Base-by-base conservation (phyloP, 1,140 invertebrate genomes). In the Platorchestia sp. region DNA sequence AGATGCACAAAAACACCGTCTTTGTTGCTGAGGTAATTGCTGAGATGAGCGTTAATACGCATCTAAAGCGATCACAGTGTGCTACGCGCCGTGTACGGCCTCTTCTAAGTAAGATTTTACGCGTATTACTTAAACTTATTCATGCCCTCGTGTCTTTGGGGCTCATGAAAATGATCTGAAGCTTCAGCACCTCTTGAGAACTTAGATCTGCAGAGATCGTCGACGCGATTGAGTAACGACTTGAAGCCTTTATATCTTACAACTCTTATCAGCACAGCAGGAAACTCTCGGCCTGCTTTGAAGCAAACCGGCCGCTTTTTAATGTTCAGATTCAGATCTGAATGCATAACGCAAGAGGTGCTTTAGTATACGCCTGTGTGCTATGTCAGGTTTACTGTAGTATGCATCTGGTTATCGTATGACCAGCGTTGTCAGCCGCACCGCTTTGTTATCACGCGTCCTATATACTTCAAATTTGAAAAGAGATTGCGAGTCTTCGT, bases 11-110 rank as follows among this genome's bases (percentile, higher is more conserved):
- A 43, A 89, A 44, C 87, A 89, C n/a, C 22, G 43, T 89, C 87
- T 89, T 89, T 89, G 87, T 89, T 89, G 87, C 87, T 5, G 5
- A 41, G 27, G 87, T 89, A 89, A 89, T 89, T 89, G 87, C 87
- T 42, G 36, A 43, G 87, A 16, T 43, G n/a, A 10, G n/a, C 27
- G 10, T 14, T 89, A 42, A 44, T 14, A 36, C n/a, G 36, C 87
- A 42, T 42, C 36, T 42, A 89, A 89, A 44, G 87, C 87, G 87
- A 89, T 89, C 87, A 42, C n/a, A 44, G 87, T 14, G 87, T 44
- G 87, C 5, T 42, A 89, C 36, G 41, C 7, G 41, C 36, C 87
- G 1, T 42, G 59, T 36, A 22, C 14, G 36, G 36, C 36, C 14
- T 10, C 27, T 22, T 75, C 14, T 36, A 75, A 75, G 59, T 1